Base-by-base conservation (phyloP, 2,888 invertebrate genomes). In the Catocala sponsa region DNA sequence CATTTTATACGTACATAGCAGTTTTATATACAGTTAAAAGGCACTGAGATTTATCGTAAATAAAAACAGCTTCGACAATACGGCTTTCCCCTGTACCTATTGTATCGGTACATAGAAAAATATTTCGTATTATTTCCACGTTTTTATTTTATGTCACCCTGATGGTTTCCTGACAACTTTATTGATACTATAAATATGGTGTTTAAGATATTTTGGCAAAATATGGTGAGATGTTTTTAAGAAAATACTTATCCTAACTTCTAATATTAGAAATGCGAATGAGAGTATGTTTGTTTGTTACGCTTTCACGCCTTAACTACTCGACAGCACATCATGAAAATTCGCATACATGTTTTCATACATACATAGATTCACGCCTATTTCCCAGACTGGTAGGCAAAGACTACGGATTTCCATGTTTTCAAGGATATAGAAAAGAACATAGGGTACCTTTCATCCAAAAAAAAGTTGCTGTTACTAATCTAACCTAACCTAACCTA, bases 111-210 rank as follows among this genome's bases (percentile, higher is more conserved):
- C 47, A 44, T 57, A 55, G 6, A 43, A 60, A 60, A 63, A 53
- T 62, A 61, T 68, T 66, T 44, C 50, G 55, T 65, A 77, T 66
- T 71, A 66, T 59, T 58, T 50, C 59, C 76, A 73, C 75, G 72
- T 72, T 62, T 75, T 72, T 69, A 71, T 76, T 76, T 69, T 73
- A 75, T 55, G 73, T 71, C 63, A 54, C 61, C 59, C 57, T 68
- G 67, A 69, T 59, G 61, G 55, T 67, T 63, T 65, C 59, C 55
- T 69, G 67, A 76, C 71, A 73, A 65, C 59, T 73, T 76, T 73
- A 72, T 70, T 70, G 72, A 61, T 65, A 72, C 42, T 48, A 59
- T 65, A 61, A 65, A 65, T 72, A 71, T 53, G 42, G 47, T 61
- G 60, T 55, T 67, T 50, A 13, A 15, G n/a, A 47, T 63, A 59